phyloP scores from a whole-genome alignment of 2,888 invertebrate genomes.

The Microchrysa polita region DNA sequence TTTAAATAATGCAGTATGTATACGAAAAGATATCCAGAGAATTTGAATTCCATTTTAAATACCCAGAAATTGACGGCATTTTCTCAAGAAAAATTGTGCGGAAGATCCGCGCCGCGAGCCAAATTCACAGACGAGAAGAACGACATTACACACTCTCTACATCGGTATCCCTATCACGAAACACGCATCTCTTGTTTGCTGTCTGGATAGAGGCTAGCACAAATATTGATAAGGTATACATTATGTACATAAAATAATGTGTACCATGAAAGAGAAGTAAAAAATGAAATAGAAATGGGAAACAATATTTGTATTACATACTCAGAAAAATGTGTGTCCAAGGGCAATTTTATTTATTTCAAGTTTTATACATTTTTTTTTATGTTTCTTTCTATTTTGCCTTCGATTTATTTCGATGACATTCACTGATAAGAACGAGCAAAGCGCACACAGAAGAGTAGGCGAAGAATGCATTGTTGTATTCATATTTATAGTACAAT shows the following conservation, averaged over 20 bases:
- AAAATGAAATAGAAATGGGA: background rate
- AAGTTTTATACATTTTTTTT: background rate
- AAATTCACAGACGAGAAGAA: background rate
- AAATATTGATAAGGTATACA: constrained; percentile 7
- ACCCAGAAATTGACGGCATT: too few relatives aligned
- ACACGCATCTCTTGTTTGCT: background rate
- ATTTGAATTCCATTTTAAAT: too few relatives aligned
- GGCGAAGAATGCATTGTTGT: background rate
- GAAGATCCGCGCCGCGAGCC: too few relatives aligned
- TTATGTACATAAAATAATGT: too few relatives aligned
- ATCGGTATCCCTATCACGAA: background rate
- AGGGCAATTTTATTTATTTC: constrained; percentile 3
- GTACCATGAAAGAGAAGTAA: too few relatives aligned
- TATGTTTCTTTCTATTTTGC: background rate
- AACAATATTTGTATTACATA: background rate
- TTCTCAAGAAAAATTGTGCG: too few relatives aligned
- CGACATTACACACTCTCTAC: too few relatives aligned
- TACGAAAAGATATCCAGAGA: too few relatives aligned
- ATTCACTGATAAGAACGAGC: constrained; percentile 11
- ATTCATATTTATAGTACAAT: constrained; percentile 11
- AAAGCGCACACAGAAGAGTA: too few relatives aligned
- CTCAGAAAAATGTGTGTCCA: background rate
- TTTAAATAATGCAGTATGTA: too few relatives aligned
- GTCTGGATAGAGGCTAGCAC: background rate
- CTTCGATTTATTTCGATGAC: background rate